phyloP scores from a whole-genome alignment of 2,113 vertebrate species.

The Equus przewalskii region DNA sequence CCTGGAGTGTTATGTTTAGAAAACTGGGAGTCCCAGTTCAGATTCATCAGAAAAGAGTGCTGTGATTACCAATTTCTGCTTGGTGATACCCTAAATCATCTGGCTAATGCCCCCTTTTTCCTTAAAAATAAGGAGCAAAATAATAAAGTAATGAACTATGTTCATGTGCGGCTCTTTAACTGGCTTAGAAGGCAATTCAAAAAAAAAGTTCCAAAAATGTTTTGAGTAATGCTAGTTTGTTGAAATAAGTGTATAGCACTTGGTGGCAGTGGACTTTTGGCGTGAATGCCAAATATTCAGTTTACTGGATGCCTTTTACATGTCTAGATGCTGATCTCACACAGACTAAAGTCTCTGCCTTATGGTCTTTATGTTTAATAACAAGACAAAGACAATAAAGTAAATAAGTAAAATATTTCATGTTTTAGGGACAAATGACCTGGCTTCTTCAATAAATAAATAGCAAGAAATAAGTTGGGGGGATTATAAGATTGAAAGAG shows the following conservation, averaged over 20 bases:
- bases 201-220: no score
- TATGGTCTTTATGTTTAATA: constrained; percentile 44
- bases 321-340: not conserved
- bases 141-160: no score
- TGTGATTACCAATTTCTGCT: constrained; percentile 41
- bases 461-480: not conserved
- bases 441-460: constrained; percentile 39
- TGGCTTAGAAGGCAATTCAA: no score
- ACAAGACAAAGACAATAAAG: not conserved
- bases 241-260: not conserved
- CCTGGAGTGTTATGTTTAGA: constrained; percentile 27
- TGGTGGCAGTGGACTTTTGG: not conserved
- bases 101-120: no score
- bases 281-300: constrained; percentile 40
- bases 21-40: not conserved
- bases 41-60: not conserved
- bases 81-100: no score
- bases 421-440: constrained; percentile 39
- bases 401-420: constrained; percentile 41
- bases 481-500: constrained; percentile 10
- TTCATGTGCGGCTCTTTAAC: no score
- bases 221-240: no score
- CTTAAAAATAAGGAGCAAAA: no score
- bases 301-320: constrained; percentile 39
- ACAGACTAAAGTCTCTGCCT: constrained; percentile 12